These are phyloP conservation scores for Neoaliturus tenellus DNA, from an alignment of 2,888 invertebrate genomes.

Conservation along the genomic window DNA sequence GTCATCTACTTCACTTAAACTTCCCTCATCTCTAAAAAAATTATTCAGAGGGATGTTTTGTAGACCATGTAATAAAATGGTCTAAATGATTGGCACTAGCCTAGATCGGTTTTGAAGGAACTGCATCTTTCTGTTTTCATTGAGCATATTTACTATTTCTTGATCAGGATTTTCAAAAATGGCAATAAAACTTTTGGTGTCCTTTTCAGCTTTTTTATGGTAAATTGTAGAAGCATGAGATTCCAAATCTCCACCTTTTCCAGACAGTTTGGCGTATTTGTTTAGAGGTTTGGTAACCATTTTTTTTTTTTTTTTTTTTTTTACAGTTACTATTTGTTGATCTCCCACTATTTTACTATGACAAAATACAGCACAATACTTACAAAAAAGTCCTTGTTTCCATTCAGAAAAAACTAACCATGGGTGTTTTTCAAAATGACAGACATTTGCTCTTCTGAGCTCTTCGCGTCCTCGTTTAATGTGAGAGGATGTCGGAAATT, in stretches of 20 bases:
- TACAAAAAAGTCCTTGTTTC: slow-evolving; percentile 17
- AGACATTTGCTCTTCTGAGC: neutral
- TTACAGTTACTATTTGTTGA: neutral
- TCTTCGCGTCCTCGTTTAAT: slow-evolving; percentile 7
- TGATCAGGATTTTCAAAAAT: neutral
- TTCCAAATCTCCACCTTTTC: slow-evolving; percentile 15
- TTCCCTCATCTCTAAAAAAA: slow-evolving; percentile 12
- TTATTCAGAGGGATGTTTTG: slow-evolving; percentile 22
- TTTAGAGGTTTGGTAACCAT: slow-evolving; percentile 14
- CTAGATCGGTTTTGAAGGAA: neutral
- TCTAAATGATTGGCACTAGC: neutral
- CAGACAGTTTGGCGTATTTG: neutral
- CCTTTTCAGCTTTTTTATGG: neutral
- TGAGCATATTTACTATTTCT: neutral
- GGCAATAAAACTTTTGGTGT: neutral
- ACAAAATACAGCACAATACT: slow-evolving; percentile 21
- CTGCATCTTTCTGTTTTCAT: neutral
- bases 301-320: slow-evolving; percentile 14
- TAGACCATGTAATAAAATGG: neutral
- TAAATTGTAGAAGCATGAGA: neutral
- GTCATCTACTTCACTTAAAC: neutral
- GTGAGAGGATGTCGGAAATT: neutral
- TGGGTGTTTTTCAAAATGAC: neutral
- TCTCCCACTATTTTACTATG: neutral
- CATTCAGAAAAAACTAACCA: slow-evolving; percentile 1